Conservation (phyloP, 2,113 vertebrate species). For the Nycticebus coucang region DNA sequence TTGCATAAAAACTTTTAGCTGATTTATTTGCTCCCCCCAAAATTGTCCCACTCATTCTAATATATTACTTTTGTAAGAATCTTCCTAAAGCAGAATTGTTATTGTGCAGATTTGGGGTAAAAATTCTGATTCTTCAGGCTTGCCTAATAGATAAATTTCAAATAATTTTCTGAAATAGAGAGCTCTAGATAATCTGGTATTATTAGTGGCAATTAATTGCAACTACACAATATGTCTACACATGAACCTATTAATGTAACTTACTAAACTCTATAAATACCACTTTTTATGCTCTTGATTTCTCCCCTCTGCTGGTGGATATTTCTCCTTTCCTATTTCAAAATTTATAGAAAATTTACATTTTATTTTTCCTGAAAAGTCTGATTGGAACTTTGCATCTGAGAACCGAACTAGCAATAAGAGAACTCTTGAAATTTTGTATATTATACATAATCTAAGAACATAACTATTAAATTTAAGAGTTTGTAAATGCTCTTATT, state of each 20-base stretch:
- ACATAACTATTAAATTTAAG: background rate
- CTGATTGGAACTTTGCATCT: background rate
- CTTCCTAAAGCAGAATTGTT: background rate
- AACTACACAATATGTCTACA: background rate
- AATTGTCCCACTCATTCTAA: background rate
- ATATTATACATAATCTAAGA: background rate
- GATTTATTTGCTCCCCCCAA: conserved; percentile 25
- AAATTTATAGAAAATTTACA: background rate
- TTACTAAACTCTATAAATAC: background rate
- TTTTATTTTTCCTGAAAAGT: background rate
- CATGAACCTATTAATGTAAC: background rate
- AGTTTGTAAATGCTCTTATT: background rate
- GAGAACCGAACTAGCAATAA: background rate
- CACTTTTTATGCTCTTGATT: background rate
- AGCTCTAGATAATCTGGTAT: background rate
- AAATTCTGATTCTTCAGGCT: background rate
- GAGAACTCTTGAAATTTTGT: background rate
- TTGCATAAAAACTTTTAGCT: background rate
- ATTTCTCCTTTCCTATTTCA: background rate
- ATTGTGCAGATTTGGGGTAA: background rate
- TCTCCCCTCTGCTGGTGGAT: background rate
- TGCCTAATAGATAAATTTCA: background rate
- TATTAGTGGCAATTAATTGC: background rate
- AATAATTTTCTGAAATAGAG: background rate
- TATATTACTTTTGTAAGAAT: background rate